Evolutionary conservation across 2,113 vertebrate species (phyloP).

Genomic region (Gambusia affinis): DNA sequence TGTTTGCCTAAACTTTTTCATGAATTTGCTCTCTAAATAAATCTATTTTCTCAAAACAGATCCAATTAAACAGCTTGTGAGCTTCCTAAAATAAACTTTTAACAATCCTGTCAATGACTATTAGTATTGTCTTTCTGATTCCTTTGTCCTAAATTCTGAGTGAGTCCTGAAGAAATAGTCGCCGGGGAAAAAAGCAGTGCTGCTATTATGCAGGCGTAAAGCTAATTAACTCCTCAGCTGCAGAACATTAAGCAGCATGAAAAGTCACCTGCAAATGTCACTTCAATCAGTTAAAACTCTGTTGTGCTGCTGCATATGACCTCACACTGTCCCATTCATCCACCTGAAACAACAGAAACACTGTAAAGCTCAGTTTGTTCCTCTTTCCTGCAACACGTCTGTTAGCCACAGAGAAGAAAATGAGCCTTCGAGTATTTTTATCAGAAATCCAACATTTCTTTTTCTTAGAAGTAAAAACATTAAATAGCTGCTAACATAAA

Average conservation of each 20-base stretch:
- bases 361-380: not conserved
- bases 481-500: not conserved
- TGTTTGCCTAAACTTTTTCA: too few species aligned
- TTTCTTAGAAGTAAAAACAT: not conserved
- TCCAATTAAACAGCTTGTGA: not conserved
- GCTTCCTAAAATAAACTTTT: not conserved
- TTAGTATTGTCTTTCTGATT: not conserved
- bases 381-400: not conserved
- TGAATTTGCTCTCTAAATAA: not conserved
- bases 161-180: not conserved
- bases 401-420: not conserved
- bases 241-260: slow-evolving; percentile 10
- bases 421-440: not conserved
- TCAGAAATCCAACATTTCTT: not conserved
- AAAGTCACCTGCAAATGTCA: slow-evolving; percentile 24
- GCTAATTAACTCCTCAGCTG: slow-evolving; percentile 1
- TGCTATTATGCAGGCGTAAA: not conserved
- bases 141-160: not conserved
- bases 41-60: not conserved
- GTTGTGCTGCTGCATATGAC: not conserved
- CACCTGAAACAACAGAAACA: not conserved
- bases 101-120: not conserved
- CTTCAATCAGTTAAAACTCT: not conserved
- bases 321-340: not conserved
- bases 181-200: not conserved